Percentiles rank a stretch among this genome's conserved stretches.
Evolutionary conservation across 35 echinoderm and acorn worm species (phyloP).

Genomic region (Apostichopus californicus): DNA sequence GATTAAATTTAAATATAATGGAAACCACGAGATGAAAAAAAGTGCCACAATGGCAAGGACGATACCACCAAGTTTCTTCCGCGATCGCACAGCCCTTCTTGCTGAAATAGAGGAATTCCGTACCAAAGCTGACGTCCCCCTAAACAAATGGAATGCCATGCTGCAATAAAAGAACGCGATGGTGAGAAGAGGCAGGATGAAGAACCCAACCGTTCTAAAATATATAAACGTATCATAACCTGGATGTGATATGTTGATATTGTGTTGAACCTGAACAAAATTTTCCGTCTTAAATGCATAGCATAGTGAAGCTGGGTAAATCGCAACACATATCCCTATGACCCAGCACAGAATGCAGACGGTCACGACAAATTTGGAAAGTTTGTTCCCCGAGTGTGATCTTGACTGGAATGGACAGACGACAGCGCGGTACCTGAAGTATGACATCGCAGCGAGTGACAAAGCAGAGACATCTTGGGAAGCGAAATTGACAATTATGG

Average conservation of each 20-base stretch:
- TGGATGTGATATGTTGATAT: neutral
- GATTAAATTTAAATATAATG: neutral
- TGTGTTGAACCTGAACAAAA: neutral
- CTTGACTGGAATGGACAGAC: slow-evolving; percentile 10
- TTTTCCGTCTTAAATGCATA: neutral
- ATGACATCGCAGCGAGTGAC: slow-evolving; percentile 9
- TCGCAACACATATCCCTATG: neutral
- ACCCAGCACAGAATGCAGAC: neutral
- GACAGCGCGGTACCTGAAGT: slow-evolving; percentile 27
- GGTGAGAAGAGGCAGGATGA: neutral
- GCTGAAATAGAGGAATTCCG: neutral
- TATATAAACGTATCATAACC: neutral
- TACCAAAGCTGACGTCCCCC: neutral
- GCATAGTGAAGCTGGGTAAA: neutral
- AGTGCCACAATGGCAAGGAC: neutral
- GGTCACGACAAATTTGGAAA: neutral
- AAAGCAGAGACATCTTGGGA: slow-evolving; percentile 33
- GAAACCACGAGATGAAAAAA: slow-evolving; percentile 37
- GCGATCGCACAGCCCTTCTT: neutral
- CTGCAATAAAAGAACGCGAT: slow-evolving; percentile 21
- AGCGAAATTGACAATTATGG: slow-evolving; percentile 9
- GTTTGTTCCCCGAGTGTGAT: neutral
- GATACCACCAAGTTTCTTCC: slow-evolving; percentile 28
- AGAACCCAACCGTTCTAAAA: neutral
- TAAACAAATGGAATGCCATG: slow-evolving; percentile 24